Percentiles rank a stretch among this genome's conserved stretches.
Evolutionary conservation across 2,797 vertebrate species (phyloP).

Genomic region (Sciurus carolinensis): DNA sequence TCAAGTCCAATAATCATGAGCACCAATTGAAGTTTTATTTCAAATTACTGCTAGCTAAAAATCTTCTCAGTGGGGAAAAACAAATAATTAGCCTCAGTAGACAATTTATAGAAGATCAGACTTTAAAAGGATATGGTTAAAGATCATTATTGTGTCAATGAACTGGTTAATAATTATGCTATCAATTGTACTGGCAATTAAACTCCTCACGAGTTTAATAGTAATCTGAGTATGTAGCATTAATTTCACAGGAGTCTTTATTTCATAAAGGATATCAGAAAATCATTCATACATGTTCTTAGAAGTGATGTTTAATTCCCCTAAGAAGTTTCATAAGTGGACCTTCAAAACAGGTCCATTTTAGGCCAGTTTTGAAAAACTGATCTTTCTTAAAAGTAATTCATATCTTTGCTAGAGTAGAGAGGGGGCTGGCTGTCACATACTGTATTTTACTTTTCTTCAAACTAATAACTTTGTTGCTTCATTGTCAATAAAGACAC

Average conservation of each 20-base stretch:
- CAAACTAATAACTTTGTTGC: background rate
- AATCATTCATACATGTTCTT: constrained; percentile 47
- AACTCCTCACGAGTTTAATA: background rate
- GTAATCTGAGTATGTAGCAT: background rate
- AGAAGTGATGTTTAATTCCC: constrained; percentile 9
- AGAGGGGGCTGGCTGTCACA: background rate
- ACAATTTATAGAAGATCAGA: background rate
- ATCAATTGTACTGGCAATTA: constrained; percentile 5
- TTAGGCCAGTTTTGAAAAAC: constrained; percentile 11
- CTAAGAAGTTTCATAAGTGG: background rate
- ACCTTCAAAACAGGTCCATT: background rate
- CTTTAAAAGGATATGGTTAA: background rate
- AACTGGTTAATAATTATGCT: background rate
- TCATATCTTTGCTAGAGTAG: background rate
- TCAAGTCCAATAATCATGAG: constrained; percentile 24
- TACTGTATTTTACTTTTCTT: background rate
- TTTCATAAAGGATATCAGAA: constrained; percentile 53
- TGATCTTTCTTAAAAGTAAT: constrained; percentile 12
- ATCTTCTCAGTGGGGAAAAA: background rate
- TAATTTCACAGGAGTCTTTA: constrained; percentile 52
- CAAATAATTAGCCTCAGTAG: background rate
- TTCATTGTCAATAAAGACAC: background rate
- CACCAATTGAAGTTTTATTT: background rate
- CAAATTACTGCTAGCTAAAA: background rate
- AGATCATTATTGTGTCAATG: background rate